Percentiles rank a stretch among this genome's conserved stretches.
Evolutionary conservation across 2,888 invertebrate genomes (phyloP).

Genomic region (Agrochola macilenta): DNA sequence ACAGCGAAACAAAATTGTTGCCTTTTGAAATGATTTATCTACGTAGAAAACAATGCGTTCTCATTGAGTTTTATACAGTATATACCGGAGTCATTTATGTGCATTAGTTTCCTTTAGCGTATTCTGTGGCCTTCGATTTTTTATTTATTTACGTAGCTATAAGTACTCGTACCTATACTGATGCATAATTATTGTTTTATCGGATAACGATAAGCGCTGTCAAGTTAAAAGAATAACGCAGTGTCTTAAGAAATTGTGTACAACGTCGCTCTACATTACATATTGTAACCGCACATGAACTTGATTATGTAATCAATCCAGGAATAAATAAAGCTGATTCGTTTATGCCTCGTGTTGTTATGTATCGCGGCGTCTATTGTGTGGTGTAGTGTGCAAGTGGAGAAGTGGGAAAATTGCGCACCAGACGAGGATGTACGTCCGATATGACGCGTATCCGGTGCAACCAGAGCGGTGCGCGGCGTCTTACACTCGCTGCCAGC

Average conservation of each 20-base stretch:
- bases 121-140: slow-evolving; percentile 42
- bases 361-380: slow-evolving; percentile 73
- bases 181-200: slow-evolving; percentile 29
- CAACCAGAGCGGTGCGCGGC: slow-evolving; percentile 59
- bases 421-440: slow-evolving; percentile 86
- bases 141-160: slow-evolving; percentile 23
- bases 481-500: slow-evolving; percentile 52
- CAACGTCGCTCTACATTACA: slow-evolving; percentile 38
- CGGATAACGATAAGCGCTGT: slow-evolving; percentile 2
- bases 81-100: slow-evolving; percentile 20
- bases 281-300: slow-evolving; percentile 67
- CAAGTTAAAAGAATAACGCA: slow-evolving; percentile 7
- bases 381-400: slow-evolving; percentile 73
- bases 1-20: slow-evolving; percentile 1
- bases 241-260: slow-evolving; percentile 18
- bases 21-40: slow-evolving; percentile 15
- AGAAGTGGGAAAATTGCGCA: slow-evolving; percentile 83
- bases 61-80: slow-evolving; percentile 13
- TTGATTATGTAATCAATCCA: slow-evolving; percentile 80
- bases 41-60: slow-evolving; percentile 14
- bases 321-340: slow-evolving; percentile 78
- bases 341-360: slow-evolving; percentile 71
- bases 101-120: slow-evolving; percentile 30
- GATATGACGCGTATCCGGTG: slow-evolving; percentile 85
- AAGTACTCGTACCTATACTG: not conserved